Conservation (phyloP, 2,797 vertebrate species). For the Atherinosoma microstoma region DNA sequence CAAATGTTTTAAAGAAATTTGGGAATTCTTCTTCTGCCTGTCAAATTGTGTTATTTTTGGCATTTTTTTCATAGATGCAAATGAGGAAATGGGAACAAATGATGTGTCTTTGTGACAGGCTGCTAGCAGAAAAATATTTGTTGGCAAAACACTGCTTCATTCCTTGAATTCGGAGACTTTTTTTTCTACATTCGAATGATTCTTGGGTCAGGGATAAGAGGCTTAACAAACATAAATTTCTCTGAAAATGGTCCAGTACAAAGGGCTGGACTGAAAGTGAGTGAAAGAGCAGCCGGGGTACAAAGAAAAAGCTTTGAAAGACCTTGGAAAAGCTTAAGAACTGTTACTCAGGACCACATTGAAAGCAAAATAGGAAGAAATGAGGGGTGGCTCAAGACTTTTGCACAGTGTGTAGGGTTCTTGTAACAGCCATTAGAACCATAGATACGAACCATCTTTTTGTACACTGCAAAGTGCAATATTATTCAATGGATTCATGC, state of each 20-base stretch:
- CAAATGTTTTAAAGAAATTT: background rate
- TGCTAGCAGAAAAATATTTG: background rate
- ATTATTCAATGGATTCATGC: background rate
- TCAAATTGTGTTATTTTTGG: background rate
- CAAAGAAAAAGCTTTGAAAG: background rate
- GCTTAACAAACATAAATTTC: background rate
- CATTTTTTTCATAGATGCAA: background rate
- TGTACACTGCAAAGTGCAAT: background rate
- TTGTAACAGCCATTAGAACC: background rate
- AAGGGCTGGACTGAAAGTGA: background rate
- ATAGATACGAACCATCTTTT: background rate
- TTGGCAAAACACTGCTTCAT: too few species aligned
- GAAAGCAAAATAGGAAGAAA: background rate
- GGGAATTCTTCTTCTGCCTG: background rate
- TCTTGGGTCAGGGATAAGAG: background rate
- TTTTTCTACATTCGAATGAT: too few species aligned
- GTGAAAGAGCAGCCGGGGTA: background rate
- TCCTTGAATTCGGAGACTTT: too few species aligned
- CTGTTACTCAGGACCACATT: background rate
- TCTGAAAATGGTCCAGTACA: background rate
- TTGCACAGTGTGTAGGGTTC: background rate
- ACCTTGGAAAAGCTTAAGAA: background rate
- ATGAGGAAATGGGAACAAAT: background rate
- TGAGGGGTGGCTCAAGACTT: constrained; percentile 13
- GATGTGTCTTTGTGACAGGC: background rate